Base-by-base conservation (phyloP, 1,140 invertebrate species). In the Myzus persicae region DNA sequence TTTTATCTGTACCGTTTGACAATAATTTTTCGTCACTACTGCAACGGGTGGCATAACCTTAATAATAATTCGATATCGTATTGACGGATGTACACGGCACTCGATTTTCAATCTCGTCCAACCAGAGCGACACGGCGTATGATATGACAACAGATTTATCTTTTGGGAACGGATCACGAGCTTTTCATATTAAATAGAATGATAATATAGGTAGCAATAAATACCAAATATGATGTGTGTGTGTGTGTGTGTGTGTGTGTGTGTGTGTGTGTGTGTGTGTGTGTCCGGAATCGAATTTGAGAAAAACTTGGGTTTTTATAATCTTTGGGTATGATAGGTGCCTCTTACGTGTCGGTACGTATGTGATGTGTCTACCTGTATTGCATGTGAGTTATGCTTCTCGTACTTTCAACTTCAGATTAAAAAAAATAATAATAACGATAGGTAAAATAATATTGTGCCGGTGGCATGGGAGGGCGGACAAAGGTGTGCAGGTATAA, bases 341-440 rank as follows among this genome's bases (percentile, higher is more conserved):
- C 26, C 31, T 24, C 46, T 18, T 2, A 67, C 31, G 14, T n/a
- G 9, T n/a, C 1, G 8, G 26, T 31, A 59, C 18, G n/a, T n/a
- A 59, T n/a, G n/a, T n/a, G 14, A 76, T n/a, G 59, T 18, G 59
- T 0, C 31, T n/a, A 76, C 22, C 11, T 76, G 59, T 76, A n/a
- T 76, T 24, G 59, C 59, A n/a, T 76, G 59, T 14, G 11, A 4
- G 59, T 2, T 3, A n/a, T 51, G 48, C 31, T 76, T n/a, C 14
- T 51, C n/a, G 11, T 76, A 38, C 81, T 22, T 38, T 42, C 40
- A 14, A 26, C 40, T 85, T 42, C 20, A 46, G 42, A 87, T 87
- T 87, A 87, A 46, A 87, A 48, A 85, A n/a, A n/a, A n/a, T n/a
- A 85, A 85, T 44, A 85, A 87, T 20, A 42, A 46, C 82, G 24